Evolutionary conservation across 2,113 vertebrate species (phyloP), one percentile per base, ranked within the genome.

Genomic region (Seriola quinqueradiata): DNA sequence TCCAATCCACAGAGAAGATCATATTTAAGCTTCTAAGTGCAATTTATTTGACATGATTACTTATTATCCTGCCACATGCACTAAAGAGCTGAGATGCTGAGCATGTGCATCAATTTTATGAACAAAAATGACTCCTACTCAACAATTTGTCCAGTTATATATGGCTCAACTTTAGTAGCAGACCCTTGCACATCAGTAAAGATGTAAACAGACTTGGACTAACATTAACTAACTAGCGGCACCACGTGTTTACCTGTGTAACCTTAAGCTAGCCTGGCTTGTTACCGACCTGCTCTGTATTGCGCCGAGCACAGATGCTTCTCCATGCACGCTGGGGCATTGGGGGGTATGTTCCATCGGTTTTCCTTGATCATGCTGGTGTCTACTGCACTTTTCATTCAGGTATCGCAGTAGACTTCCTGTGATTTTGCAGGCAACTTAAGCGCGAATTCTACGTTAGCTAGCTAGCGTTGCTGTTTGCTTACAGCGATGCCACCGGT

Each of bases 301-400:
- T 95, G 96, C 25, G 91, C 95, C 21, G 96, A 89, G 54, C 97
- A 97, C 87, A 99, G 93, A 60, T 98, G 96, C 72, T 93, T 96
- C 89, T 99, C 98, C 98, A 99, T 99, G 82, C 97, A 97, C 0
- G 97, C 97, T 2, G 98, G 97, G 0, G 97, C 97, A 79, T 96
- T 97, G 2, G 97, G 96, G 0, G 97, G 97, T 16, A 97, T 96
- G 83, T 95, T 96, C 97, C 98, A 98, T 4, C 84, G 85, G 77
- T 94, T 95, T 38, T 96, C 95, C 84, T 95, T 95, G 2, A 94
- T 88, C 95, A 96, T 96, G n/a, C 38, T 92, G 1, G 82, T 73
- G 52, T 88, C 85, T 16, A 82, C 87, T 1, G 87, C 80, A 72
- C 81, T 81, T 81, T 92, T 92, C 92, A 92, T 91, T 61, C 84